Percentiles rank a stretch among this genome's conserved stretches.
These are phyloP conservation scores for Steinernema hermaphroditum DNA, from an alignment of 2,888 invertebrate species.

Conservation along the genomic window DNA sequence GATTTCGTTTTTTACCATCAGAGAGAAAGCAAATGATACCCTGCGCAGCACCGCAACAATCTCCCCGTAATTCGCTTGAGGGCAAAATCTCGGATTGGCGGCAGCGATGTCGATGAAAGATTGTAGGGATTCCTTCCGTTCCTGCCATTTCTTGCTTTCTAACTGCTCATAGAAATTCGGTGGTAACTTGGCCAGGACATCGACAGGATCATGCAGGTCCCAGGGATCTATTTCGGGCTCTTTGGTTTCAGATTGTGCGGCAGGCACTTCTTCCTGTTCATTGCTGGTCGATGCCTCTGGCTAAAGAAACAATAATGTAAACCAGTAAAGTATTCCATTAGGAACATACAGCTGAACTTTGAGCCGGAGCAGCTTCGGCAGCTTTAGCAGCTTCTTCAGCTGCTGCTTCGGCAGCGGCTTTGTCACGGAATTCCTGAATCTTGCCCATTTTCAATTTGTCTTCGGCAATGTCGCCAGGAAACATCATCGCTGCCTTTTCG, in stretches of 20 bases:
- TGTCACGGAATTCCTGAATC: constrained; percentile 87
- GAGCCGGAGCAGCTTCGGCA: constrained; percentile 46
- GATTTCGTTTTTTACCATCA: neutral
- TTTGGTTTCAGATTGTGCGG: neutral
- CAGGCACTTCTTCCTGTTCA: too few species aligned
- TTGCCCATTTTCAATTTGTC: constrained; percentile 54
- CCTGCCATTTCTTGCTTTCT: constrained; percentile 91
- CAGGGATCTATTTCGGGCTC: constrained; percentile 68
- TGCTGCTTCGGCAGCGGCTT: constrained; percentile 74
- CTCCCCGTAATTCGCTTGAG: constrained; percentile 85
- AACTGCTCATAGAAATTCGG: constrained; percentile 92
- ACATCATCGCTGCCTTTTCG: constrained; percentile 73
- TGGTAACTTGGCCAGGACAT: constrained; percentile 87
- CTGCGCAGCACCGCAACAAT: constrained; percentile 71
- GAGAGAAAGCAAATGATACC: neutral
- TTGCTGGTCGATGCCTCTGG: neutral
- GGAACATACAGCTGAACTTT: constrained; percentile 30
- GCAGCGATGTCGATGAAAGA: constrained; percentile 82
- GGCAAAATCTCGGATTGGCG: constrained; percentile 69
- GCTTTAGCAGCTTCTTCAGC: constrained; percentile 50
- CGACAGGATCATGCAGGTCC: constrained; percentile 87
- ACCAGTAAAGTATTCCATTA: neutral
- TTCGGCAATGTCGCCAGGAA: constrained; percentile 40
- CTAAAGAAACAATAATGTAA: constrained; percentile 1
- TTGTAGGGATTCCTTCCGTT: constrained; percentile 88